Base-by-base conservation (phyloP, 1,140 invertebrate species). In the Drosophila seguyi region DNA sequence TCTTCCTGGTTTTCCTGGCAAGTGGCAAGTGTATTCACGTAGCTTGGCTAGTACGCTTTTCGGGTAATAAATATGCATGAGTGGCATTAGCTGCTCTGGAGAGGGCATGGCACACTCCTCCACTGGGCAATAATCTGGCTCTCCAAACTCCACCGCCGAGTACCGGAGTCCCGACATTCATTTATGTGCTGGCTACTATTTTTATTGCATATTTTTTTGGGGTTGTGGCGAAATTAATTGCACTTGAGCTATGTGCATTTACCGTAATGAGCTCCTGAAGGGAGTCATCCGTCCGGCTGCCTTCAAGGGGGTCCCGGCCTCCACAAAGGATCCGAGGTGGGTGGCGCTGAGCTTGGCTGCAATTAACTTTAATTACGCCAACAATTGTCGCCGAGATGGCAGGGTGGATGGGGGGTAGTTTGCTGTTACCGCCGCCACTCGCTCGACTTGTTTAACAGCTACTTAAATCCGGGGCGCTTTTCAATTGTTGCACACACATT, bases 161-260 rank as follows among this genome's bases (percentile, higher is more conserved):
- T 36, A 7, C 31, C 2, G 20, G 16, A 60, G 45, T 76, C 41
- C 41, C 38, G 18, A 36, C 38, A 66, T 79, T 61, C 71, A 66
- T 80, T 76, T 63, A 62, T 63, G 52, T 63, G 60, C 63, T 67
- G 72, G 56, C 57, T 83, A 84, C 80, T 84, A 88, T 87, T 88
- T 87, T 80, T 74, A 84, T 84, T 84, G 80, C 84, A 87, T 87
- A 88, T 87, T 87, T 87, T 83, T 71, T 27, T 48, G 80, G 80
- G 63, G 52, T 58, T 88, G 67, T 34, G 59, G 68, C 68, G 62
- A 75, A 88, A 84, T 84, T 88, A 88, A 87, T 87, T 90, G 85
- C 85, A 77, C 84, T 88, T 80, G 72, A 87, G 79, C 84, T 87
- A 83, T 87, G 84, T 74, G 69, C 84, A 84, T 87, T 87, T 81